Evolutionary conservation across 1,140 invertebrate species (phyloP), one percentile per base, ranked within the genome.

Genomic region (Polypedilum pembai): DNA sequence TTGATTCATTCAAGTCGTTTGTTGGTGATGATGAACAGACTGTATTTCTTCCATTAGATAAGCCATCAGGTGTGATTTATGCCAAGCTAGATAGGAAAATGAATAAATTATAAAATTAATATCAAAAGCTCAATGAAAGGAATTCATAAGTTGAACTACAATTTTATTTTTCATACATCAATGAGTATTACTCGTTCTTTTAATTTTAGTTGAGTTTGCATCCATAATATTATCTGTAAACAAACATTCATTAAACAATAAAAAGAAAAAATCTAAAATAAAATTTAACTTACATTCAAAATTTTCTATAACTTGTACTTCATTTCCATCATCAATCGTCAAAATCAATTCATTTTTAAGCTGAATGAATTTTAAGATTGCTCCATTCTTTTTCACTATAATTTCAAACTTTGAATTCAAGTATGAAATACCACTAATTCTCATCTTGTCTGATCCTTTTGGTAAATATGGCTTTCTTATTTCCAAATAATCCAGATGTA

Each of bases 41-140:
- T 76, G 91, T 92, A 15, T 91, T 90, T 78, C 85, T 90, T 33
- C 90, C 90, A 8, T 84, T 88, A 17, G 90, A 92, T 79, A 91
- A 91, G 77, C 91, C 91, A 0, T 86, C 90, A 0, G 91, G 90
- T n/a, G 87, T 89, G 24, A 92, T 92, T 77, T 88, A 88, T 76
- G 89, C 89, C 1, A 85, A 88, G 76, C 82, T 92, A 74, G 84
- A 87, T 15, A 82, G 89, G 75, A 88, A 87, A 77, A 76, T 81
- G 76, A 78, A 84, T 0, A 83, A 81, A 69, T 20, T 69, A 18
- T 69, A 69, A 69, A 12, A 4, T 45, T 1, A 33, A 5, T 33
- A 33, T 33, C 24, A 33, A 33, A 33, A 33, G n/a, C n/a, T n/a
- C n/a, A n/a, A n/a, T n/a, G n/a, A n/a, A n/a, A n/a, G n/a, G n/a